Conservation (phyloP, 2,888 invertebrate genomes). For the Drosophila rellima region DNA sequence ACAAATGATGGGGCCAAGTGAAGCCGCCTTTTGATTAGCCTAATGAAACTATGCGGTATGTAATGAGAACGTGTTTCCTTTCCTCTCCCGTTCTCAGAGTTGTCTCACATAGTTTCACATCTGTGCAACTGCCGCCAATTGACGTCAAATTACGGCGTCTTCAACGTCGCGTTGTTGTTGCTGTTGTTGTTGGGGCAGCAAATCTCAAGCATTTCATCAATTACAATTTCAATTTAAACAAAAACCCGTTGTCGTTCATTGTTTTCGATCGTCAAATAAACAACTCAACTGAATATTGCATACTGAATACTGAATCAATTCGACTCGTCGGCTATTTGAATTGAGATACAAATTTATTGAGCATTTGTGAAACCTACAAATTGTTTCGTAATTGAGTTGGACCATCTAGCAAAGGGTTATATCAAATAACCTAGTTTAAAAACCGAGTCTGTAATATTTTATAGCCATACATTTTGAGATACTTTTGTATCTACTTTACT, state of each 20-base stretch:
- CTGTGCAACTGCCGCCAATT: slow-evolving; percentile 68
- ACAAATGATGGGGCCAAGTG: slow-evolving; percentile 39
- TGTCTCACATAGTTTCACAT: slow-evolving; percentile 14
- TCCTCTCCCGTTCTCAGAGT: not conserved
- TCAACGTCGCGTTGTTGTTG: slow-evolving; percentile 14
- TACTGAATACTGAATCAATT: slow-evolving; percentile 60
- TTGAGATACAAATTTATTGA: slow-evolving; percentile 66
- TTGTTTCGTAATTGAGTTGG: slow-evolving; percentile 39
- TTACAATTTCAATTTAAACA: slow-evolving; percentile 83
- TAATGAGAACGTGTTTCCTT: slow-evolving; percentile 26
- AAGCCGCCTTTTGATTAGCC: slow-evolving; percentile 75
- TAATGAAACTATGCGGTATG: slow-evolving; percentile 78
- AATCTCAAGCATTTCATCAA: slow-evolving; percentile 81
- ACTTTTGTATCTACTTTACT: too few relatives aligned
- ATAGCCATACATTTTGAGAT: too few relatives aligned
- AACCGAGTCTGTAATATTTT: too few relatives aligned
- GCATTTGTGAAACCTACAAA: slow-evolving; percentile 17
- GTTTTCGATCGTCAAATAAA: slow-evolving; percentile 61
- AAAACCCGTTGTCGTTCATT: slow-evolving; percentile 49
- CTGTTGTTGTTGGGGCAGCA: slow-evolving; percentile 19
- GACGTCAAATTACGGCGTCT: slow-evolving; percentile 74
- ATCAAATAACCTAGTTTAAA: not conserved
- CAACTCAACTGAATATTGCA: slow-evolving; percentile 56
- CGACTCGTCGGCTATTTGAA: slow-evolving; percentile 52
- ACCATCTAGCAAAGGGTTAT: not conserved